Evolutionary conservation across 2,888 invertebrate genomes (phyloP).

Genomic region (Drosophila crucigera): DNA sequence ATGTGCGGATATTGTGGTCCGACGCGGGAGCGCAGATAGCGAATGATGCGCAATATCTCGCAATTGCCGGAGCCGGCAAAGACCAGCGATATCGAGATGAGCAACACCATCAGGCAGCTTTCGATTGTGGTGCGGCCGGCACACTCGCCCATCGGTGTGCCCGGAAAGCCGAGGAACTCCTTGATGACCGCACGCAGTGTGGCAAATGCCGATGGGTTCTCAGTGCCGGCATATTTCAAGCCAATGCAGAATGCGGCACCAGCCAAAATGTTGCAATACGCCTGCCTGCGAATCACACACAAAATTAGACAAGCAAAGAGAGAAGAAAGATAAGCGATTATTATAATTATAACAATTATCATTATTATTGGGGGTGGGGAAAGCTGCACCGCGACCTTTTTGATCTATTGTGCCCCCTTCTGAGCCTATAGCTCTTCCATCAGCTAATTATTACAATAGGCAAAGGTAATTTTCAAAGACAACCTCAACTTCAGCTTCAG

Average conservation of each 20-base stretch:
- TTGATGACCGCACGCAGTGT: constrained; percentile 87
- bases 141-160: constrained; percentile 92
- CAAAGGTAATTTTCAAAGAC: too few species aligned
- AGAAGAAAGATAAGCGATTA: too few species aligned
- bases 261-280: constrained; percentile 97
- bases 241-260: constrained; percentile 98
- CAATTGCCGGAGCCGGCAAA: constrained; percentile 98
- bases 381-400: too few species aligned
- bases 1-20: constrained; percentile 90
- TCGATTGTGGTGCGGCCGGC: constrained; percentile 96
- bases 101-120: constrained; percentile 93
- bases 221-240: constrained; percentile 96
- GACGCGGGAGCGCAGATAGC: constrained; percentile 93
- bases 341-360: too few species aligned
- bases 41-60: constrained; percentile 91
- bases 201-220: constrained; percentile 92
- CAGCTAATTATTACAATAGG: too few species aligned
- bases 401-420: too few species aligned
- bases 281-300: constrained; percentile 89
- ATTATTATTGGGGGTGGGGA: too few species aligned
- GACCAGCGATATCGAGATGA: constrained; percentile 90
- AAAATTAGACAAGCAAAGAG: too few species aligned
- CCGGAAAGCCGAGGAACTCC: constrained; percentile 83
- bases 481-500: too few species aligned
- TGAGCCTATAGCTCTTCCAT: too few species aligned